These are phyloP conservation scores for Odontocerum albicorne DNA, from an alignment of 2,888 invertebrate species.

Conservation along the genomic window DNA sequence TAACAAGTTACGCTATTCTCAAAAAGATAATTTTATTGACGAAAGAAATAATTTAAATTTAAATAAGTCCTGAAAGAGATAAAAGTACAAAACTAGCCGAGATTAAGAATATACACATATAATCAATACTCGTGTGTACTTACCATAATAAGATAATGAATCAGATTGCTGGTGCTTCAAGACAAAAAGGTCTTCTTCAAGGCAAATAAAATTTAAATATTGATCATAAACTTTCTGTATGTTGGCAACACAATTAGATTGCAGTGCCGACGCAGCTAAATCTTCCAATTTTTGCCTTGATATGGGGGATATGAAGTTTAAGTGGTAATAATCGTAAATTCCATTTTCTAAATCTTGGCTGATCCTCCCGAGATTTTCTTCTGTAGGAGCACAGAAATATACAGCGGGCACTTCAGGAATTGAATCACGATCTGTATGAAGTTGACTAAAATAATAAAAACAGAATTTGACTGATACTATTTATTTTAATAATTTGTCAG, in stretches of 20 bases:
- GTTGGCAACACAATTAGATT: constrained; percentile 86
- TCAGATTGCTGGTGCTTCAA: constrained; percentile 92
- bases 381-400: constrained; percentile 95
- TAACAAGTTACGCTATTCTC: no score
- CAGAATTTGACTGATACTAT: no score
- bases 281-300: constrained; percentile 93
- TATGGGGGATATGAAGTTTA: constrained; percentile 96
- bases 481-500: no score
- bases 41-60: no score
- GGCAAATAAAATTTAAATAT: constrained; percentile 95
- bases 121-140: no score
- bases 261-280: constrained; percentile 88
- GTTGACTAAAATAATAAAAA: no score
- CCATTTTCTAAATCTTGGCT: constrained; percentile 87
- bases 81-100: no score
- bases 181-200: constrained; percentile 97
- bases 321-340: constrained; percentile 90
- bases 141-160: constrained; percentile 89
- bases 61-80: no score
- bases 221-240: constrained; percentile 98
- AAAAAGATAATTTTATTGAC: no score
- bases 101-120: no score
- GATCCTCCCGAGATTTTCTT: constrained; percentile 94
- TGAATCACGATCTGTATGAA: constrained; percentile 86
- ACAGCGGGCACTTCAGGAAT: constrained; percentile 99